phyloP scores from a whole-genome alignment of 2,888 invertebrate genomes.

The Tridacna crocea region DNA sequence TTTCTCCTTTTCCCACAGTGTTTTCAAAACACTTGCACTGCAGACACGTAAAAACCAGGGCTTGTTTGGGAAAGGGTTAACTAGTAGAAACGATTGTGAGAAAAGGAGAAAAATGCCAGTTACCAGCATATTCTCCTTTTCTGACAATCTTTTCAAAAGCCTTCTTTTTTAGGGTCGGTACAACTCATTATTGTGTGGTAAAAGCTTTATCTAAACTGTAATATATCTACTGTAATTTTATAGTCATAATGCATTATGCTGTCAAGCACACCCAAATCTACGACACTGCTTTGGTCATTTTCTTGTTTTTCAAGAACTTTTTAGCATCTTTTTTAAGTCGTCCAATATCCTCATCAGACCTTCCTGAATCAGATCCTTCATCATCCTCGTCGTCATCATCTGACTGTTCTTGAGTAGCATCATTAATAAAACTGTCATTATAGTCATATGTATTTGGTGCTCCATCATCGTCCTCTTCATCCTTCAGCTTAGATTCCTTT shows the following conservation, averaged over 20 bases:
- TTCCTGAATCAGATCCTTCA: slow-evolving; percentile 29
- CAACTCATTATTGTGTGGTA: too few relatives aligned
- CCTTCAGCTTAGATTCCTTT: slow-evolving; percentile 15
- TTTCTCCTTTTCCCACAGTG: neutral
- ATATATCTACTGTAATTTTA: too few relatives aligned
- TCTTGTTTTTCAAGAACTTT: slow-evolving; percentile 74
- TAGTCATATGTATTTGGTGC: slow-evolving; percentile 74
- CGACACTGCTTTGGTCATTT: slow-evolving; percentile 62
- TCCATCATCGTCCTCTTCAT: slow-evolving; percentile 71
- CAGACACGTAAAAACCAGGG: too few relatives aligned
- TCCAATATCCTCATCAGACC: slow-evolving; percentile 63
- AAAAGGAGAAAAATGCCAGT: neutral
- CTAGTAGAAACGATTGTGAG: neutral
- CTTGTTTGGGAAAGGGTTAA: too few relatives aligned
- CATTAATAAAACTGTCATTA: slow-evolving; percentile 76
- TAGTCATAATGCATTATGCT: too few relatives aligned
- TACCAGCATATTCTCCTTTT: neutral
- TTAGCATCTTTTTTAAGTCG: slow-evolving; percentile 72
- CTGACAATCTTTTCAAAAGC: neutral
- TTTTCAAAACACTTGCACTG: too few relatives aligned
- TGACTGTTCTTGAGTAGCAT: slow-evolving; percentile 50
- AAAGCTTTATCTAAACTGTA: too few relatives aligned
- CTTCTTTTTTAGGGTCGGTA: too few relatives aligned
- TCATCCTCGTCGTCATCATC: slow-evolving; percentile 49
- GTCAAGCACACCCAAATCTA: neutral